Base-by-base conservation (phyloP, 2,797 vertebrate species). In the Diceros bicornis region DNA sequence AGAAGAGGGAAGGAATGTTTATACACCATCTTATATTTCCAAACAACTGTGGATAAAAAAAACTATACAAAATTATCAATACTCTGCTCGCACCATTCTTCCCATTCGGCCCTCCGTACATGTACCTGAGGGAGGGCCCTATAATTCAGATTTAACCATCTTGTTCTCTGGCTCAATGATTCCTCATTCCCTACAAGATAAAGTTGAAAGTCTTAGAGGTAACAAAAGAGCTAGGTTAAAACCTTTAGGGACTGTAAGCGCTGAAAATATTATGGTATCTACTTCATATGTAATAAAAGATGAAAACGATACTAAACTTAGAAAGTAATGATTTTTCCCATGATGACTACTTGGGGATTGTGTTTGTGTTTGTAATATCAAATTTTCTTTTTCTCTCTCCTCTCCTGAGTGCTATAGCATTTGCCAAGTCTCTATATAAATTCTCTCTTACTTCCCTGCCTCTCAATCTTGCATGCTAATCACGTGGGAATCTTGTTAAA, bases 151-250 rank as follows among this genome's bases (percentile, higher is more conserved):
- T 95, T 74, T 96, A 82, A 85, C n/a, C 13, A 10, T 61, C 11
- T 18, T 64, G 29, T 83, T 72, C 41, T 96, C 34, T 79, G 10
- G 34, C 41, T 86, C 55, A 41, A 13, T 89, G 62, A 55, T 78
- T 89, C 52, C 69, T 37, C 52, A 66, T 88, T 87, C 55, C 25
- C 75, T 55, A 37, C 13, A 20, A 75, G 61, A 69, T 84, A 52
- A 81, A 91, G 84, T 89, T 97, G 50, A 74, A 81, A 86, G 37
- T 74, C 62, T 93, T 88, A 94, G 75, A 68, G 14, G 23, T 81
- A 77, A 78, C 20, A 57, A 77, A 96, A 96, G 66, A 94, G 44
- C 10, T 44, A 71, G 17, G 57, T 34, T 61, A 93, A 91, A 91
- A 47, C 27, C 4, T 81, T 84, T 34, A 62, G 72, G 86, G 75